phyloP scores from a whole-genome alignment of 2,888 invertebrate species.

The Bellardia pandia region DNA sequence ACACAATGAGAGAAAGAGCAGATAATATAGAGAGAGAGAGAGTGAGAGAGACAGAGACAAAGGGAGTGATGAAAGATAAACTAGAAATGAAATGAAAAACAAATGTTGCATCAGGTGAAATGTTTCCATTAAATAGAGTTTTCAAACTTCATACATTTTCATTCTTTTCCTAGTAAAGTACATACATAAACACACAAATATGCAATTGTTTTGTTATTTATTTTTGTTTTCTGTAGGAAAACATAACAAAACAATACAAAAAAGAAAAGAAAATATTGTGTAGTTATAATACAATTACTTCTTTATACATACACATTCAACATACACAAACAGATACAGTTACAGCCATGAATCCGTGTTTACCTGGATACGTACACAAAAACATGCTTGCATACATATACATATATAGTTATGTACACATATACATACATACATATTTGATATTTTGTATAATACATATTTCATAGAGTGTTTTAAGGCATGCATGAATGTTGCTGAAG shows the following conservation, averaged over 20 bases:
- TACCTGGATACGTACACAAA: too few relatives aligned
- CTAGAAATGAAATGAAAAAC: constrained; percentile 55
- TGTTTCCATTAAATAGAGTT: constrained; percentile 46
- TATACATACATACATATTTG: neutral
- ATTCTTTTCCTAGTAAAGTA: neutral
- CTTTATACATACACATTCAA: neutral
- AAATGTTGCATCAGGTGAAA: constrained; percentile 65
- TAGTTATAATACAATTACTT: constrained; percentile 48
- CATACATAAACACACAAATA: constrained; percentile 22
- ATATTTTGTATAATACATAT: constrained; percentile 6
- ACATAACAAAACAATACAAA: neutral
- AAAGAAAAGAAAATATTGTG: constrained; percentile 25
- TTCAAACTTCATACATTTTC: neutral
- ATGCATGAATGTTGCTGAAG: constrained; percentile 6
- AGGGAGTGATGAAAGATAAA: constrained; percentile 29
- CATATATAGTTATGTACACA: neutral
- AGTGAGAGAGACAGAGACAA: neutral
- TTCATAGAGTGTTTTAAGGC: constrained; percentile 33
- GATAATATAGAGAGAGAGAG: neutral
- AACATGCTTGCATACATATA: neutral
- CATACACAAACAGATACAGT: neutral
- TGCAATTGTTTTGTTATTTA: constrained; percentile 46
- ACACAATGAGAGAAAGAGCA: neutral
- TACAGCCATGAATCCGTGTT: neutral
- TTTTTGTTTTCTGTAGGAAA: neutral